Base-by-base conservation (phyloP, 2,113 vertebrate genomes). In the Picathartes gymnocephalus region DNA sequence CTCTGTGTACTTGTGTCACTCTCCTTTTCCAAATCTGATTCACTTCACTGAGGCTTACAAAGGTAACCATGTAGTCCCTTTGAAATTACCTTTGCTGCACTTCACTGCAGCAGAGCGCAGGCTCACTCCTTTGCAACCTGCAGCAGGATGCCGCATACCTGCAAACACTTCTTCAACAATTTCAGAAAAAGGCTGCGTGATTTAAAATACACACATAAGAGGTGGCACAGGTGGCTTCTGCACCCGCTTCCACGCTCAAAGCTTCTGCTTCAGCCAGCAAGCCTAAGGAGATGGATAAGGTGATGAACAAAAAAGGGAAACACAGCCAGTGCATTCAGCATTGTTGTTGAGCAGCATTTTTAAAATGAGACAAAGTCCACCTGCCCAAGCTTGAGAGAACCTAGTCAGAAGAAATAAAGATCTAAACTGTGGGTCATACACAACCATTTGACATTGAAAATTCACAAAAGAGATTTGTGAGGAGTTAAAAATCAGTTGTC, bases 111-210 rank as follows among this genome's bases (percentile, higher is more conserved):
- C 15, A 20, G 70, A 48, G 31, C 3, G 2, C 4, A 5, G 6
- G 0, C 24, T 7, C 48, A 9, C 15, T 17, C 20, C 19, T 23
- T 22, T 35, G 12, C 2, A 3, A 19, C 4, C 48, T 6, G 31
- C 39, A 35, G 16, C 15, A 25, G 31, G 35, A 25, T 1, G 2
- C 25, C 1, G 8, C 37, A 31, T 0, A 0, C 21, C 0, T 1
- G 11, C 33, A 6, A 9, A 15, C 11, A 18, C 9, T 51, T 58
- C 13, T 8, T 30, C 27, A 22, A 25, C 11, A 10, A 14, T 11
- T 21, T 37, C 22, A 33, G 51, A 35, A 50, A 57, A 24, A 19
- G 11, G 3, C 76, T 80, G 85, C 1, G 1, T 7, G 23, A 64
- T 71, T 24, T 15, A 40, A 65, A 88, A 66, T 19, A 73, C 5